phyloP scores from a whole-genome alignment of 1,140 invertebrate species.

The Galleria mellonella region DNA sequence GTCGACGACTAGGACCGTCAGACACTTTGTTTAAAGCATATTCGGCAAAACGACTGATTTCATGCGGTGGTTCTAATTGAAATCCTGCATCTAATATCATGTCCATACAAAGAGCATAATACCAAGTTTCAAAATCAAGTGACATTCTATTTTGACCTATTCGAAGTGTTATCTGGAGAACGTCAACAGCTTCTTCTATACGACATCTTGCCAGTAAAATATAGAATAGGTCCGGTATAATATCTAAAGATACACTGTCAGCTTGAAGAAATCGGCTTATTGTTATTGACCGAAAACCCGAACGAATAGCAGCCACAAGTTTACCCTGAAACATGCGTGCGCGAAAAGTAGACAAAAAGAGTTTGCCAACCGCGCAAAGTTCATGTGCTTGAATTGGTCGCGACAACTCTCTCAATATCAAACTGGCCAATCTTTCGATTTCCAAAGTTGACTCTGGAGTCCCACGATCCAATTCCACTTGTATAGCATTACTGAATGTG shows the following conservation, averaged over 20 bases:
- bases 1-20: conserved; percentile 30
- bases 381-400: conserved; percentile 45
- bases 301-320: conserved; percentile 41
- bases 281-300: conserved; percentile 54
- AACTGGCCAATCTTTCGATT: conserved; percentile 39
- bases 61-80: conserved; percentile 48
- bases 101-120: conserved; percentile 66
- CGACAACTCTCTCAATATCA: conserved; percentile 28
- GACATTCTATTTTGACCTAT: conserved; percentile 32
- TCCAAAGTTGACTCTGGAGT: conserved; percentile 35
- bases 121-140: conserved; percentile 52
- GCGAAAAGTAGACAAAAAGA: conserved; percentile 52
- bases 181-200: conserved; percentile 56
- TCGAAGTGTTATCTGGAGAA: conserved; percentile 35
- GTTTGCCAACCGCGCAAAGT: conserved; percentile 54
- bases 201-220: conserved; percentile 47
- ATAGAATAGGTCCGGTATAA: conserved; percentile 62
- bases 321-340: conserved; percentile 44
- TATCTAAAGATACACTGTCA: conserved; percentile 45
- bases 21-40: conserved; percentile 27
- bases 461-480: conserved; percentile 50
- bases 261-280: conserved; percentile 55
- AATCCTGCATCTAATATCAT: conserved; percentile 67
- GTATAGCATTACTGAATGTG: conserved; percentile 41
- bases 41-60: conserved; percentile 49